Percentiles rank a stretch among this genome's conserved stretches.
Conservation (phyloP, 1,140 invertebrate genomes). For the Drosophila nannoptera region DNA sequence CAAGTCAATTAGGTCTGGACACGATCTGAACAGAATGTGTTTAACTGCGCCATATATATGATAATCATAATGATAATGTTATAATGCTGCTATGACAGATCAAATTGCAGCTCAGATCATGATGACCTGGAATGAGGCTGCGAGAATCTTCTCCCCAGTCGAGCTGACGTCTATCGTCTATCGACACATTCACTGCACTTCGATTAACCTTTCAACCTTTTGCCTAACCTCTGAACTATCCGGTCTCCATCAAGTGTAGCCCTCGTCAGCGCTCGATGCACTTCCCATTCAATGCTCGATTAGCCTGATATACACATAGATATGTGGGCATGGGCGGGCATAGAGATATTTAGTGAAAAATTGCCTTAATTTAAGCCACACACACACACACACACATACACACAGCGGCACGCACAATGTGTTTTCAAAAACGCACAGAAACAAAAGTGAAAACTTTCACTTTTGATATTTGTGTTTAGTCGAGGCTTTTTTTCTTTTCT, state of each 20-base stretch:
- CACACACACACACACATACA: background rate
- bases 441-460: conserved; percentile 67
- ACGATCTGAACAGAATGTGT: conserved; percentile 25
- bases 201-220: no score
- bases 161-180: no score
- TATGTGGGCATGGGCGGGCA: background rate
- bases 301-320: background rate
- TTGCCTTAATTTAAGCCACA: conserved; percentile 41
- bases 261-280: background rate
- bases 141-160: no score
- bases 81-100: background rate
- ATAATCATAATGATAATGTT: conserved; percentile 21
- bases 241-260: background rate
- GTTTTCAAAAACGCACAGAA: conserved; percentile 43
- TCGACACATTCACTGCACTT: no score
- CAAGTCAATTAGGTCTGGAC: conserved; percentile 38
- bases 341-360: conserved; percentile 47
- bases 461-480: conserved; percentile 60
- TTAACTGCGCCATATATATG: conserved; percentile 3
- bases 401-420: conserved; percentile 9
- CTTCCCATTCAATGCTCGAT: conserved; percentile 8
- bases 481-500: conserved; percentile 16
- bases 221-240: no score
- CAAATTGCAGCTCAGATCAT: background rate
- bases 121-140: no score